These are phyloP conservation scores for Sciurus vulgaris DNA, from an alignment of 2,797 vertebrate species.

Conservation along the genomic window DNA sequence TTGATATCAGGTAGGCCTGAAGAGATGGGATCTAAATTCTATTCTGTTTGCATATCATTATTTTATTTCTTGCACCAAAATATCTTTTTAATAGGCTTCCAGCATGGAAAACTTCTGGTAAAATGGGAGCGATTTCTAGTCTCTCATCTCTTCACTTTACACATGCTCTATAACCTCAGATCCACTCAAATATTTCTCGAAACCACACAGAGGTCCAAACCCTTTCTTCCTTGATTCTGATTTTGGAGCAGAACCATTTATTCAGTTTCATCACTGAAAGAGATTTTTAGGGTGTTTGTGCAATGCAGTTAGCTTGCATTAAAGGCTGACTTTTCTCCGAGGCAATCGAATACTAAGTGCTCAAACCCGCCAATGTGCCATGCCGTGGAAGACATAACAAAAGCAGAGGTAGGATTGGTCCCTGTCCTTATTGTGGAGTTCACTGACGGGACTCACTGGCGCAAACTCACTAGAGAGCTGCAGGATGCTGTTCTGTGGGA, in stretches of 20 bases:
- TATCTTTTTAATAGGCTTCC: conserved; percentile 70
- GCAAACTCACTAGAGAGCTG: neutral
- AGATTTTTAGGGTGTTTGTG: neutral
- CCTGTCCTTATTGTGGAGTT: neutral
- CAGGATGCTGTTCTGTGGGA: neutral
- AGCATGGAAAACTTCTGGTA: conserved; percentile 46
- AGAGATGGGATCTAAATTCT: conserved; percentile 73
- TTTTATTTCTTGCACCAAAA: conserved; percentile 65
- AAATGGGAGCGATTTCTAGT: conserved; percentile 44
- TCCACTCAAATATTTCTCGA: neutral
- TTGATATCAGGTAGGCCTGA: conserved; percentile 40
- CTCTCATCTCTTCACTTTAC: neutral
- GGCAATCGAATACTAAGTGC: neutral
- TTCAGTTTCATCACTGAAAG: neutral
- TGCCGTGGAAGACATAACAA: neutral
- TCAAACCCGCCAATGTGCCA: neutral
- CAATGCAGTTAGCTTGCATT: neutral
- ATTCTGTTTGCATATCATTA: conserved; percentile 12
- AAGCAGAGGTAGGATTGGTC: neutral
- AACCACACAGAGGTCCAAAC: neutral
- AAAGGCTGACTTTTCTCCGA: neutral
- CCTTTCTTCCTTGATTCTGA: neutral
- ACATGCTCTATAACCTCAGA: neutral
- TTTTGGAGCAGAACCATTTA: neutral
- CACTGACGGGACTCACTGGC: neutral